phyloP scores from a whole-genome alignment of 2,888 invertebrate species.

The Volucella zonaria region DNA sequence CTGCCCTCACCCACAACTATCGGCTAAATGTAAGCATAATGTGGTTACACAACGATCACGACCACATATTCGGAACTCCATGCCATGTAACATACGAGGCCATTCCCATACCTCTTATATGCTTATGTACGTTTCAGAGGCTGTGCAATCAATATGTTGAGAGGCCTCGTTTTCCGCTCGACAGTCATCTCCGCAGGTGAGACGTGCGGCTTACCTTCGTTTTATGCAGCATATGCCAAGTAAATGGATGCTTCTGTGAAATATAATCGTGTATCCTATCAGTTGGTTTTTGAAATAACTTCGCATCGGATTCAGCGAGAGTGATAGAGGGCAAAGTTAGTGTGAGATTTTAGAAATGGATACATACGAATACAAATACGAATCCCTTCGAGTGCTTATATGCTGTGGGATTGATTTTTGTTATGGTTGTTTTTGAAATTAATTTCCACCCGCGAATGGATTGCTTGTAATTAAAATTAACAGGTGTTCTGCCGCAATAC shows the following conservation, averaged over 20 bases:
- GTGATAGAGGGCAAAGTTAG: neutral
- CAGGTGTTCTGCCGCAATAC: slow-evolving; percentile 57
- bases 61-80: slow-evolving; percentile 4
- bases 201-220: slow-evolving; percentile 42
- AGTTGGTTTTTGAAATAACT: slow-evolving; percentile 55
- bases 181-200: slow-evolving; percentile 19
- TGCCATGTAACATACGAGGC: neutral
- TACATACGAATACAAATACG: neutral
- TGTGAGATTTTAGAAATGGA: slow-evolving; percentile 11
- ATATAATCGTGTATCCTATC: slow-evolving; percentile 15
- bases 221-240: slow-evolving; percentile 11
- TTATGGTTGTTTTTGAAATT: slow-evolving; percentile 51
- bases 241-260: neutral
- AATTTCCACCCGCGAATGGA: slow-evolving; percentile 59
- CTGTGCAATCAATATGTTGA: slow-evolving; percentile 38
- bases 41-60: slow-evolving; percentile 40
- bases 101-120: neutral
- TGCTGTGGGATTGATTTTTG: slow-evolving; percentile 51
- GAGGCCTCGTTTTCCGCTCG: slow-evolving; percentile 19
- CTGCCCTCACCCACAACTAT: neutral
- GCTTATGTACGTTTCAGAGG: slow-evolving; percentile 2
- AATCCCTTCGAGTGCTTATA: neutral
- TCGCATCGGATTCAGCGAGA: slow-evolving; percentile 11
- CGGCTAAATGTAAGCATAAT: slow-evolving; percentile 20
- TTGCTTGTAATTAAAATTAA: slow-evolving; percentile 63